These are phyloP conservation scores for Diplolepis rosae DNA, from an alignment of 2,888 invertebrate genomes.

Conservation along the genomic window DNA sequence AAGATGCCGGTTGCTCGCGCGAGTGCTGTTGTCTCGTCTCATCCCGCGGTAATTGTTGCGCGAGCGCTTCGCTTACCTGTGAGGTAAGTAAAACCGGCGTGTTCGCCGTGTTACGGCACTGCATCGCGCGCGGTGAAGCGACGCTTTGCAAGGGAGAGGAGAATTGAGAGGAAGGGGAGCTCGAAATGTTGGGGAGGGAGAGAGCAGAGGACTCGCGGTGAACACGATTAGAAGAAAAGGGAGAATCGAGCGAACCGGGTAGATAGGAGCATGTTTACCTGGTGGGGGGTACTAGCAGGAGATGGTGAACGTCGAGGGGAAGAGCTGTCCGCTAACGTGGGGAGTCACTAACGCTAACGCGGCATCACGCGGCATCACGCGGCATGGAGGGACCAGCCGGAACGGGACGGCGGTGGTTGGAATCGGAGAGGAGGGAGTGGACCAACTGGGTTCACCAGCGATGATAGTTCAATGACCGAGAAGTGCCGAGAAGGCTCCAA, in stretches of 20 bases:
- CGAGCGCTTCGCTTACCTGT: conserved; percentile 66
- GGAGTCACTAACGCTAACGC: not conserved
- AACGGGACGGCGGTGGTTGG: conserved; percentile 41
- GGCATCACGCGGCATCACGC: too few species aligned
- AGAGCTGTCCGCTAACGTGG: conserved; percentile 37
- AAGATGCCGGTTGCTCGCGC: conserved; percentile 46
- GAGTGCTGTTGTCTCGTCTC: conserved; percentile 48
- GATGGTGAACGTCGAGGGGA: conserved; percentile 38
- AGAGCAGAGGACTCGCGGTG: conserved; percentile 11
- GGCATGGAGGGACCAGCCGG: conserved; percentile 32
- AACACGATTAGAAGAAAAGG: not conserved
- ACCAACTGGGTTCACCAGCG: conserved; percentile 73
- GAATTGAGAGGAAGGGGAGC: conserved; percentile 39
- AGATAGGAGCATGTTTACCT: conserved; percentile 47
- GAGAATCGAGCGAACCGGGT: conserved; percentile 45
- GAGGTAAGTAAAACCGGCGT: conserved; percentile 72
- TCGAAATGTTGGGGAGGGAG: conserved; percentile 24
- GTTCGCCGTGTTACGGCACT: conserved; percentile 71
- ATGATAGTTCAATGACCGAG: conserved; percentile 73
- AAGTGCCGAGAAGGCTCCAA: conserved; percentile 64
- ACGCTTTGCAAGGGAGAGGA: conserved; percentile 37
- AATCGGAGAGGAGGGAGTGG: conserved; percentile 64
- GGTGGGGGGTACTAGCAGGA: conserved; percentile 54
- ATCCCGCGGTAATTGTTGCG: conserved; percentile 51
- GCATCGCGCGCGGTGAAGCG: conserved; percentile 60